Conservation (phyloP, 1,140 invertebrate species). For the Neuroterus valhalla region DNA sequence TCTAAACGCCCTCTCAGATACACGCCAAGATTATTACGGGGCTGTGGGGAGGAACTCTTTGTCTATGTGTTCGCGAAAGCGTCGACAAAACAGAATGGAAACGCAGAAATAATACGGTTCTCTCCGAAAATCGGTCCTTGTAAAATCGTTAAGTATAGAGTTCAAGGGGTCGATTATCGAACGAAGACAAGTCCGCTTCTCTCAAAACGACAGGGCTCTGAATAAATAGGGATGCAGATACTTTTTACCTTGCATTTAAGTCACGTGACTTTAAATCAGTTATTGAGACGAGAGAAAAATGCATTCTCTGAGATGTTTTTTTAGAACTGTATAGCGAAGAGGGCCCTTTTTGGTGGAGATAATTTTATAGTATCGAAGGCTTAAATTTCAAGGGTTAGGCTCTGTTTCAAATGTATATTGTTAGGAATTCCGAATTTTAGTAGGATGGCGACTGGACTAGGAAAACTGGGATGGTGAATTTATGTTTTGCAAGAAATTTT, state of each 20-base stretch:
- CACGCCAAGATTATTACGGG: slow-evolving; percentile 62
- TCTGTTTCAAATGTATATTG: neutral
- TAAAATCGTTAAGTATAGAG: slow-evolving; percentile 64
- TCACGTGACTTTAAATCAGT: slow-evolving; percentile 29
- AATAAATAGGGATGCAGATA: slow-evolving; percentile 29
- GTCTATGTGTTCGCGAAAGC: slow-evolving; percentile 32
- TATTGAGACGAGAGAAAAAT: slow-evolving; percentile 9
- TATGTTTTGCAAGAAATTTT: slow-evolving; percentile 46
- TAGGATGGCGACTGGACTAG: neutral
- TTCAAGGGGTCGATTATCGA: slow-evolving; percentile 60
- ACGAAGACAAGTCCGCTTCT: slow-evolving; percentile 46
- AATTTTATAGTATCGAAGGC: slow-evolving; percentile 6
- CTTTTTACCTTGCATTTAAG: slow-evolving; percentile 21
- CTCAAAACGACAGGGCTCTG: slow-evolving; percentile 19
- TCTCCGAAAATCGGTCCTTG: slow-evolving; percentile 64
- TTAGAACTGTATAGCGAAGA: neutral
- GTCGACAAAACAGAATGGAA: slow-evolving; percentile 50
- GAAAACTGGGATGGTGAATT: slow-evolving; percentile 40
- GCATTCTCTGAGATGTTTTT: neutral
- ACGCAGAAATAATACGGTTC: slow-evolving; percentile 65
- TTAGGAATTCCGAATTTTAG: neutral
- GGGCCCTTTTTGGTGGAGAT: slow-evolving; percentile 7
- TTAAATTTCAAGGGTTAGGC: neutral
- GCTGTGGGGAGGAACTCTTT: slow-evolving; percentile 39
- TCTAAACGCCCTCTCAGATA: slow-evolving; percentile 68